phyloP scores from a whole-genome alignment of 2,113 vertebrate genomes.

The Mastomys natalensis region DNA sequence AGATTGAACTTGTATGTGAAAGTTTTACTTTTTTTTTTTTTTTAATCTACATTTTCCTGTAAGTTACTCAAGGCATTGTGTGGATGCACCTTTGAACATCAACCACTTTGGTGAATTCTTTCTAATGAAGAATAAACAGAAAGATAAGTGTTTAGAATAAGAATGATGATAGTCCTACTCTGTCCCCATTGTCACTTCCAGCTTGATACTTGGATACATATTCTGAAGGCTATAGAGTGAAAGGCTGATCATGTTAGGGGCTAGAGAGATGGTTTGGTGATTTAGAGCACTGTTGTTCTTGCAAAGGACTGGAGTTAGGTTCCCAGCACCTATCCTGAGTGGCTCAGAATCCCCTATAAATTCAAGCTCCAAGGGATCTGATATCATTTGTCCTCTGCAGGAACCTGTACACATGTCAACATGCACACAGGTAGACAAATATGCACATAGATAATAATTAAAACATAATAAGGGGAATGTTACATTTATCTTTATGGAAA shows the following conservation, averaged over 20 bases:
- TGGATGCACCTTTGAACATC: neutral
- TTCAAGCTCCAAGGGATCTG: neutral
- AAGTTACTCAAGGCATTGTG: neutral
- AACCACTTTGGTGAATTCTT: neutral
- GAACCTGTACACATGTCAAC: too few relatives aligned
- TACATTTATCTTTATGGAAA: constrained; percentile 31
- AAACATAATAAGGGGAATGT: neutral
- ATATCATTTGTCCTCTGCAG: neutral
- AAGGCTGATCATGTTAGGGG: neutral
- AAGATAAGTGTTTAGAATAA: constrained; percentile 12
- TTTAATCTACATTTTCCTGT: neutral
- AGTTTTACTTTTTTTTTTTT: constrained; percentile 23
- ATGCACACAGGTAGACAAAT: neutral
- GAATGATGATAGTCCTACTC: neutral
- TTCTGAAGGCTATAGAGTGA: neutral
- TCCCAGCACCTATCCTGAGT: neutral
- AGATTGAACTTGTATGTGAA: constrained; percentile 24
- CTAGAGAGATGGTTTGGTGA: neutral
- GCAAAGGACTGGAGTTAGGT: neutral
- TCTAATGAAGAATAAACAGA: neutral
- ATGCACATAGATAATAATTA: neutral
- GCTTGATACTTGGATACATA: neutral
- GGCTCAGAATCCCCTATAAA: neutral
- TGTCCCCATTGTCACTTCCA: neutral
- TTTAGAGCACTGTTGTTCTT: neutral